Evolutionary conservation across 2,888 invertebrate genomes (phyloP).

Genomic region (Diarsia rubi): DNA sequence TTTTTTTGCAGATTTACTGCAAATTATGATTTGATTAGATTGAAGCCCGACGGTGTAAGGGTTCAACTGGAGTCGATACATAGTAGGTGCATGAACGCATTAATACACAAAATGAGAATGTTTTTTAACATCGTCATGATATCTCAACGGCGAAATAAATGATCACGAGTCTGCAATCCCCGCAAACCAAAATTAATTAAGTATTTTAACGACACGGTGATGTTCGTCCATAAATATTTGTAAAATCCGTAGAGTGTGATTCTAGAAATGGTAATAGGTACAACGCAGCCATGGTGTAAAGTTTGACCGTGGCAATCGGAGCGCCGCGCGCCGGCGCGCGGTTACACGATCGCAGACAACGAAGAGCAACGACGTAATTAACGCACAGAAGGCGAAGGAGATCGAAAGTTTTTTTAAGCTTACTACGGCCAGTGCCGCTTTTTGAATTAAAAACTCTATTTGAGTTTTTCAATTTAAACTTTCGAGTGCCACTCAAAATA

Average conservation of each 20-base stretch:
- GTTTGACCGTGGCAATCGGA: background rate
- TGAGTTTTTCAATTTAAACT: background rate
- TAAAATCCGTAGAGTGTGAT: background rate
- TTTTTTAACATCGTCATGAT: constrained; percentile 42
- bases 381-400: background rate
- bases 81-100: background rate
- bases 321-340: background rate
- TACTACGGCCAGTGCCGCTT: background rate
- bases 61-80: background rate
- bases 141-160: constrained; percentile 41
- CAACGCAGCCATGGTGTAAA: background rate
- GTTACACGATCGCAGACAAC: background rate
- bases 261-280: background rate
- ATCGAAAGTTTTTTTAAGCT: background rate
- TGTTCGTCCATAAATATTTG: background rate
- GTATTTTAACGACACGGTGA: background rate
- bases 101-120: constrained; percentile 16
- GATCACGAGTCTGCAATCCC: constrained; percentile 18
- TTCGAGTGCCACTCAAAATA: background rate
- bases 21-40: no score
- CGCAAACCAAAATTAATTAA: constrained; percentile 4
- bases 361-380: background rate
- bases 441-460: background rate
- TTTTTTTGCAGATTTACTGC: no score
- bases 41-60: background rate